phyloP scores from a whole-genome alignment of 1,140 invertebrate genomes.

The Papilio xuthus region DNA sequence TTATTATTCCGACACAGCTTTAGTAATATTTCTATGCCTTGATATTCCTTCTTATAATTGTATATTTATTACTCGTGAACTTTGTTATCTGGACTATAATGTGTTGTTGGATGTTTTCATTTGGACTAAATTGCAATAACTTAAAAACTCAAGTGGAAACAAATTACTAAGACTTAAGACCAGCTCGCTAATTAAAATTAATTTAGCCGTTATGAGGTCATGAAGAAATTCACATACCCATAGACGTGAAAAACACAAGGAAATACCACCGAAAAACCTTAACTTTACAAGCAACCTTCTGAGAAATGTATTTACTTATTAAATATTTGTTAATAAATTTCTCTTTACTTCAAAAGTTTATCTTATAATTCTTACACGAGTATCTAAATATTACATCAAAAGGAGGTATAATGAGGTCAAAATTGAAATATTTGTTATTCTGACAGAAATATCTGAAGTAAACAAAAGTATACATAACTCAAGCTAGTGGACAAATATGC shows the following conservation, averaged over 20 bases:
- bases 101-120: too few relatives aligned
- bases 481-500: too few relatives aligned
- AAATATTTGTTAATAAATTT: background rate
- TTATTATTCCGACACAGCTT: background rate
- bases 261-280: background rate
- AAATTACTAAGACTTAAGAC: too few relatives aligned
- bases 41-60: background rate
- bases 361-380: background rate
- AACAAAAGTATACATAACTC: background rate
- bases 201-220: too few relatives aligned
- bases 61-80: background rate
- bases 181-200: too few relatives aligned
- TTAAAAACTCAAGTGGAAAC: too few relatives aligned
- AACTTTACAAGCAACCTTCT: background rate
- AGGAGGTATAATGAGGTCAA: background rate
- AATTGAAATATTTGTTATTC: background rate
- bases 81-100: too few relatives aligned
- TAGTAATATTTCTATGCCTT: background rate
- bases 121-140: too few relatives aligned
- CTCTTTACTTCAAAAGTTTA: background rate
- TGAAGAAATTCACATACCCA: too few relatives aligned
- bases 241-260: too few relatives aligned
- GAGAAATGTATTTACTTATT: background rate
- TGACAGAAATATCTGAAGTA: background rate
- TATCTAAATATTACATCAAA: conserved; percentile 1